Base-by-base conservation (phyloP, 2,113 vertebrate genomes). In the Oryzias woworae region DNA sequence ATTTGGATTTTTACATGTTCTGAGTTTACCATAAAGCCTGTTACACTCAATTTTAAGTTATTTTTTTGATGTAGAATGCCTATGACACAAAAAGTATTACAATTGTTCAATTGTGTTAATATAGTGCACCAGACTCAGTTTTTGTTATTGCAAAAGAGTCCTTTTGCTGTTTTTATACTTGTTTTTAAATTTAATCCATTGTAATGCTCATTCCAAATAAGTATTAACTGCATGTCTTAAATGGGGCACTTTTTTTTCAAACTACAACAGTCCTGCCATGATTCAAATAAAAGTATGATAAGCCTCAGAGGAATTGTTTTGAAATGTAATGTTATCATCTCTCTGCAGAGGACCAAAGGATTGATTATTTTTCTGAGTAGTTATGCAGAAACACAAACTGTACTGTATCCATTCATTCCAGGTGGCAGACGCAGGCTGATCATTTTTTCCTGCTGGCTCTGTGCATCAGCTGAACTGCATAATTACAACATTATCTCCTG, bases 401-500 rank as follows among this genome's bases (percentile, higher is more conserved):
- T 26, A 61, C 46, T 4, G 49, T 49, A 58, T 54, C 53, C 22
- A 58, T 68, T 31, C 66, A 41, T 18, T 66, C 31, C 14, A 62
- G 20, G n/a, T 44, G 7, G 52, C 58, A 55, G 10, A 52, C 43
- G 53, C 14, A 17, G 26, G 65, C 1, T 50, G 16, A 68, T 62
- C 43, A 24, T 17, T n/a, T 44, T 43, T 53, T 14, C 57, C 61
- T 48, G 24, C 31, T 42, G 42, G 36, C 48, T 36, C 44, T 28
- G 52, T 18, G 26, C n/a, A 54, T 41, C 26, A 8, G 12, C 55
- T 18, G 20, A 71, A 73, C 50, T 45, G 26, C 16, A 5, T 13
- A 24, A 43, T 71, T 68, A 24, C 50, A 36, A 41, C 47, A 70
- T 63, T 53, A 72, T 70, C 58, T 67, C 49, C 60, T 47, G 46